Evolutionary conservation across 2,797 vertebrate species (phyloP).

Genomic region (Esox masquinongy): DNA sequence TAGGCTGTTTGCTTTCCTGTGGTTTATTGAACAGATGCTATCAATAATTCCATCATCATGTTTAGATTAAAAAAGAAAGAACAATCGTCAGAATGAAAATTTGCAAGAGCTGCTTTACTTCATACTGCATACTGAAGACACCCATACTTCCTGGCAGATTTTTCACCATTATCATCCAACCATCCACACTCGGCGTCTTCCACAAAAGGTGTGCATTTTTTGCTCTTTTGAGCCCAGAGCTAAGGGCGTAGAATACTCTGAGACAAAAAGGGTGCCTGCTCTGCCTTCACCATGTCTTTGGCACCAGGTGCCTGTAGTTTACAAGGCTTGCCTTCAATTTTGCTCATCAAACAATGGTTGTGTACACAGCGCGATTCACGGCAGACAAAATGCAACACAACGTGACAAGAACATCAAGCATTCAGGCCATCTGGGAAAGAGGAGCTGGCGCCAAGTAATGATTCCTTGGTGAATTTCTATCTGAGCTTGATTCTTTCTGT

Average conservation of each 20-base stretch:
- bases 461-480: slow-evolving; percentile 72
- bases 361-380: slow-evolving; percentile 79
- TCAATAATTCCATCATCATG: not conserved
- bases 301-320: slow-evolving; percentile 75
- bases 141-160: not conserved
- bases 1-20: slow-evolving; percentile 12
- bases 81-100: not conserved
- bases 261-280: slow-evolving; percentile 55
- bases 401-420: slow-evolving; percentile 81
- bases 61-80: not conserved
- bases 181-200: not conserved
- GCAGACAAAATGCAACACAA: slow-evolving; percentile 75
- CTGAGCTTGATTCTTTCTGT: slow-evolving; percentile 56
- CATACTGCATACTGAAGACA: too few relatives aligned
- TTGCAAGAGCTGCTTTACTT: too few relatives aligned
- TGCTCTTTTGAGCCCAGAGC: slow-evolving; percentile 39
- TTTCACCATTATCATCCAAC: not conserved
- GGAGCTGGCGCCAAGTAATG: slow-evolving; percentile 68
- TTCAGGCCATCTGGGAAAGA: slow-evolving; percentile 73
- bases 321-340: slow-evolving; percentile 82
- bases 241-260: slow-evolving; percentile 60
- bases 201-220: slow-evolving; percentile 37
- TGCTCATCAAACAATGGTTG: slow-evolving; percentile 82
- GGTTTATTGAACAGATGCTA: slow-evolving; percentile 7
- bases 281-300: slow-evolving; percentile 62